A percentile compares a stretch with the other conserved stretches of the same genome.
These are phyloP conservation scores for Masnerella sp. DNA, from an alignment of 2,888 invertebrate species.

Conservation along the genomic window DNA sequence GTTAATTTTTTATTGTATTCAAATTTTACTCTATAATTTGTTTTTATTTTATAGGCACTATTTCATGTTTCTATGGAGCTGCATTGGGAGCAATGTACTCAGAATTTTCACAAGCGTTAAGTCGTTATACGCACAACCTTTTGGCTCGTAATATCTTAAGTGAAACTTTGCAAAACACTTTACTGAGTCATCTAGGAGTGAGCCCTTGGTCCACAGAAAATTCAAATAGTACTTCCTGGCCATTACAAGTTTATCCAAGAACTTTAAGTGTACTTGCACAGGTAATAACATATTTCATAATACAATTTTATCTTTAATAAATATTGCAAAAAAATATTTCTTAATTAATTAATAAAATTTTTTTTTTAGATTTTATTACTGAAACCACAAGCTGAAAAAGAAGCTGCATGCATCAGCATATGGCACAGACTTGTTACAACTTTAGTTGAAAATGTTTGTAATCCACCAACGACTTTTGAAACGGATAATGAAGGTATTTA, in stretches of 20 bases:
- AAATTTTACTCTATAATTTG: too few relatives aligned
- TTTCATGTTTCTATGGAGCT: slow-evolving; percentile 86
- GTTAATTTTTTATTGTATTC: slow-evolving; percentile 10
- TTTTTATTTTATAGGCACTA: too few relatives aligned
- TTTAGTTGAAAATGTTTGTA: slow-evolving; percentile 90
- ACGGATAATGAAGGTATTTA: slow-evolving; percentile 84
- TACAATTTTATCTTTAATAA: neutral
- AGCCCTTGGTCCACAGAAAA: slow-evolving; percentile 84
- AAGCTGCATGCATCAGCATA: slow-evolving; percentile 92
- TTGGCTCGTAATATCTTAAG: slow-evolving; percentile 85
- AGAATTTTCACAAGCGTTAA: slow-evolving; percentile 87
- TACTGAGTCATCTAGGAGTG: slow-evolving; percentile 86
- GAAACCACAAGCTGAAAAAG: slow-evolving; percentile 90
- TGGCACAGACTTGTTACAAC: slow-evolving; percentile 95
- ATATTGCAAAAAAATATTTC: slow-evolving; percentile 10
- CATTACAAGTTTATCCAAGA: slow-evolving; percentile 87
- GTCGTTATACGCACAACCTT: slow-evolving; percentile 87
- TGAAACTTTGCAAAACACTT: slow-evolving; percentile 84
- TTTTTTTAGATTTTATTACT: slow-evolving; percentile 83
- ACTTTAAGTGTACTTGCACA: slow-evolving; percentile 91
- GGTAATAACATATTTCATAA: slow-evolving; percentile 72
- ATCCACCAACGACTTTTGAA: slow-evolving; percentile 82
- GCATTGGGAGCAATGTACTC: slow-evolving; percentile 85
- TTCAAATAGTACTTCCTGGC: slow-evolving; percentile 82
- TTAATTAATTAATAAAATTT: neutral